Conservation (phyloP, 92 coral and sea anemone genomes). For the Parazoanthus darwini region DNA sequence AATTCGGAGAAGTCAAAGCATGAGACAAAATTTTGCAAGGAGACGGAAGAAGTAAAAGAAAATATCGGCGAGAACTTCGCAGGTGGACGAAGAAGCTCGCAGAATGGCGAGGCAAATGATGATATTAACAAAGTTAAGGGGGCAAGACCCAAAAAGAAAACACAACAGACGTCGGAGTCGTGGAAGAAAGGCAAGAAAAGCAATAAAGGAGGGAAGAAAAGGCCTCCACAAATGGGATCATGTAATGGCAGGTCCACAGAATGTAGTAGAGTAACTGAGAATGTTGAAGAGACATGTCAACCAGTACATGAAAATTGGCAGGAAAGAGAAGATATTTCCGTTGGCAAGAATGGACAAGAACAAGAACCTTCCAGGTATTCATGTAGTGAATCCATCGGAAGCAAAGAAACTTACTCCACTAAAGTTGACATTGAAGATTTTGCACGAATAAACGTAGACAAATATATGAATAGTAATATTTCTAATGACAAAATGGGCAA, state of each 20-base stretch:
- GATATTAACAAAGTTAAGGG: background rate
- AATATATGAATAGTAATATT: background rate
- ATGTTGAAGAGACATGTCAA: background rate
- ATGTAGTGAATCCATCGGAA: background rate
- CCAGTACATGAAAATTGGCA: background rate
- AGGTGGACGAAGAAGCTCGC: background rate
- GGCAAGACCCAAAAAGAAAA: conserved; percentile 27
- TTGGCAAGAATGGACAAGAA: background rate
- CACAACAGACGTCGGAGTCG: conserved; percentile 16
- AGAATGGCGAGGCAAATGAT: background rate
- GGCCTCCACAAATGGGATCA: background rate
- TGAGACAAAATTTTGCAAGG: background rate
- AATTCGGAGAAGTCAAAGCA: conserved; percentile 16
- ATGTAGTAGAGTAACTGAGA: background rate
- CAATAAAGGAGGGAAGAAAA: conserved; percentile 28
- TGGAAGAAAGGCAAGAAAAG: conserved; percentile 33
- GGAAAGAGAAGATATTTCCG: background rate
- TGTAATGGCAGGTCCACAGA: background rate
- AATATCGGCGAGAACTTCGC: conserved; percentile 2
- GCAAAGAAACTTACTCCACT: background rate
- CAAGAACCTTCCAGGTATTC: background rate
- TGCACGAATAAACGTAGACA: too few relatives aligned
- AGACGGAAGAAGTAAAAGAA: conserved; percentile 1
- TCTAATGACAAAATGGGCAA: background rate
- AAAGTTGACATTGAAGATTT: background rate